Evolutionary conservation across 2,888 invertebrate genomes (phyloP), one percentile per base, ranked within the genome.

Genomic region (Lymantria monacha): DNA sequence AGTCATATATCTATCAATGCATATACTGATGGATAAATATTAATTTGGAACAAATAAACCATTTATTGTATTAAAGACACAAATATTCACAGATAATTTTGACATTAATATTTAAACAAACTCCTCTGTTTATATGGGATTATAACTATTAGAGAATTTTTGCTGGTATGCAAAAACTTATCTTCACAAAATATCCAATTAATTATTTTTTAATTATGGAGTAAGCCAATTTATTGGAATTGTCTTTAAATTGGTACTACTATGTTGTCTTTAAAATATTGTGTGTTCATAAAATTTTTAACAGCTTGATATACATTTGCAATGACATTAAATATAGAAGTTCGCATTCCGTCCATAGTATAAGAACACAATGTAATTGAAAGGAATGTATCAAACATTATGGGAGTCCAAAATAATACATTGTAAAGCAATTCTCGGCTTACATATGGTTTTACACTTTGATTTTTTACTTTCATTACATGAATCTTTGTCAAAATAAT

Each of bases 291-390:
- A 61, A 87, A 84, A 62, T 85, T 86, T 58, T 88, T 90, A 0
- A 87, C 67, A 30, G 80, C 81, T 59, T 91, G 89, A 65, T 90
- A 91, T 7, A 90, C 69, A 73, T 91, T 91, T 0, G 91, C 90
- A n/a, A 87, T 70, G 0, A 85, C 71, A 66, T 84, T 86, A 13
- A 91, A 81, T 49, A 90, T 62, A 0, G 87, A 83, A 22, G 85
- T 82, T 51, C 81, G 76, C 56, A 74, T 74, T 1, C 83, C 79
- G 51, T 83, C 76, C 74, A 79, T 85, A 1, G 81, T 67, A 53
- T 85, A 87, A 0, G 87, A 79, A 71, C 91, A 91, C 38, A 87
- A 55, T 44, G 87, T 68, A 10, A 89, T 59, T 0, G 90, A 86
- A 7, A 91, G 51, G 65, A 88, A 83, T 33, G 85, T 85, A 55